Evolutionary conservation across 2,797 vertebrate genomes (phyloP).

Genomic region (Sebastes matsubarae): DNA sequence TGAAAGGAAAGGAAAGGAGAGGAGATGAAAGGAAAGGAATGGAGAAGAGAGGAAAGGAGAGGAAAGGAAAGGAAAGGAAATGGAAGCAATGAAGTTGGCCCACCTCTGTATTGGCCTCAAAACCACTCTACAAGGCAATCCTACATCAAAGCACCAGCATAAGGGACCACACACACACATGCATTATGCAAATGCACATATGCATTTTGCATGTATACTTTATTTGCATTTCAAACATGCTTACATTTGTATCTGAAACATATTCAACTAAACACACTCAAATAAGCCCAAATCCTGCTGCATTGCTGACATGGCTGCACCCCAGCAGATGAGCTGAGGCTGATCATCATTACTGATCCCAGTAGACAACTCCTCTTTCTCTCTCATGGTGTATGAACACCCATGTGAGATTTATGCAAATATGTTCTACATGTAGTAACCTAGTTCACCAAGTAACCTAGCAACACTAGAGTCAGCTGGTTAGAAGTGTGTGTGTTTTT

Average conservation of each 20-base stretch:
- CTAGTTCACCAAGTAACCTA: constrained; percentile 83
- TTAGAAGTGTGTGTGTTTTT: constrained; percentile 17
- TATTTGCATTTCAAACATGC: constrained; percentile 55
- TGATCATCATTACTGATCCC: constrained; percentile 44
- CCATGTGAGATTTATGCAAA: constrained; percentile 74
- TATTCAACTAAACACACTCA: constrained; percentile 19
- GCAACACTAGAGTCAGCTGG: constrained; percentile 77
- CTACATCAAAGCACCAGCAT: constrained; percentile 44
- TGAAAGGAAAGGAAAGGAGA: not conserved
- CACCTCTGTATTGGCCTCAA: constrained; percentile 29
- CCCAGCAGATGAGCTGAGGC: not conserved
- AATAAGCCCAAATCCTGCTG: constrained; percentile 7
- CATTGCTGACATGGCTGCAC: not conserved
- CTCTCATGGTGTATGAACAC: constrained; percentile 27
- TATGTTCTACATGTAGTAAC: constrained; percentile 73
- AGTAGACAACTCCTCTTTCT: constrained; percentile 5
- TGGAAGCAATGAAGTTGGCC: not conserved
- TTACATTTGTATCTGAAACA: constrained; percentile 35
- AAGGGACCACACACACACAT: constrained; percentile 27
- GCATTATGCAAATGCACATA: constrained; percentile 58
- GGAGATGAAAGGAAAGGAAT: not conserved
- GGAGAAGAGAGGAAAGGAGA: not conserved
- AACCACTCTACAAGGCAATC: constrained; percentile 25
- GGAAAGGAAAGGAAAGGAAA: not conserved
- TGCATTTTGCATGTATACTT: constrained; percentile 50